Conservation (phyloP, 2,888 invertebrate species). For the Ceramica pisi region DNA sequence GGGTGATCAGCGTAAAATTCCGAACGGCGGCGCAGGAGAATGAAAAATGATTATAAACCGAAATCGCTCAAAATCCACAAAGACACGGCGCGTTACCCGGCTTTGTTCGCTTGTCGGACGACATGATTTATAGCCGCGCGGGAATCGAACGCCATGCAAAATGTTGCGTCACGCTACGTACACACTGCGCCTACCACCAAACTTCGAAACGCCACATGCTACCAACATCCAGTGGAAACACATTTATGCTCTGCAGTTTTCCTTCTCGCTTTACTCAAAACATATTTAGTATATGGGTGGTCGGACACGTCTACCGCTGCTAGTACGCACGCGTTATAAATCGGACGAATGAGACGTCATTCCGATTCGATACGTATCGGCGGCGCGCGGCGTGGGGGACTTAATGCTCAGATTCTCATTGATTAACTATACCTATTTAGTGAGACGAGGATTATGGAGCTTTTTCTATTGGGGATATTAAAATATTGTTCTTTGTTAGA, state of each 20-base stretch:
- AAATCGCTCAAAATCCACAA: conserved; percentile 89
- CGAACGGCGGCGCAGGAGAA: conserved; percentile 69
- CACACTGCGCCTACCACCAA: conserved; percentile 65
- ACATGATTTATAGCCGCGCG: conserved; percentile 83
- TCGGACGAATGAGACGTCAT: conserved; percentile 89
- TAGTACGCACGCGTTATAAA: conserved; percentile 82
- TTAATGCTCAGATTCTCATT: conserved; percentile 83
- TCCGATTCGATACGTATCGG: conserved; percentile 87
- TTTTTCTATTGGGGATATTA: conserved; percentile 69
- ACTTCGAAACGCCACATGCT: conserved; percentile 69
- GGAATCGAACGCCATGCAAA: conserved; percentile 86
- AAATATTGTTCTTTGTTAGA: conserved; percentile 61
- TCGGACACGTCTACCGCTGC: conserved; percentile 63
- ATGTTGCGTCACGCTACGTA: conserved; percentile 86
- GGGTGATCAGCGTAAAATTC: conserved; percentile 85
- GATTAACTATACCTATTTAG: conserved; percentile 88
- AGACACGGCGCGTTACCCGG: conserved; percentile 89
- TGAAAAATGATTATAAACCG: conserved; percentile 89
- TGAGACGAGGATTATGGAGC: conserved; percentile 77
- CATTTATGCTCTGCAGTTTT: conserved; percentile 54
- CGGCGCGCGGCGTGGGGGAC: conserved; percentile 79
- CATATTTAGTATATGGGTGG: conserved; percentile 66
- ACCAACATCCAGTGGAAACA: conserved; percentile 28
- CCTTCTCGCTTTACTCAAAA: conserved; percentile 8
- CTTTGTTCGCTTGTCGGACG: conserved; percentile 87